Evolutionary conservation across 23 tunicate species (phyloP).

Genomic region (Ascidia mentula): DNA sequence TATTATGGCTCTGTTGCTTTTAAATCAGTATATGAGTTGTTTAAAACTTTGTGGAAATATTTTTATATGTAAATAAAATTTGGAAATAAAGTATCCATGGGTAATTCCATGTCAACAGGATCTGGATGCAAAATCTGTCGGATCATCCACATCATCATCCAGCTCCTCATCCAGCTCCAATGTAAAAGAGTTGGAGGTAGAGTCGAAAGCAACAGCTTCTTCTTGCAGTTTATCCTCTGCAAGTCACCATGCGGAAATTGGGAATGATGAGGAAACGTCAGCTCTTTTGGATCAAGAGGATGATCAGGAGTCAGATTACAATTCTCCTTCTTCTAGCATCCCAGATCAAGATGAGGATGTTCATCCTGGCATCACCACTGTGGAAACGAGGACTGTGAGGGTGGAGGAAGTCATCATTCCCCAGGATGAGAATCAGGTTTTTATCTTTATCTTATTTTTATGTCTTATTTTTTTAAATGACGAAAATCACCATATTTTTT

Average conservation of each 20-base stretch:
- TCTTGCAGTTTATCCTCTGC: conserved; percentile 9
- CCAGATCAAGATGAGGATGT: conserved; percentile 15
- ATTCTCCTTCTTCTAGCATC: conserved; percentile 16
- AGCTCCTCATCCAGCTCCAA: background rate
- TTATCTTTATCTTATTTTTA: too few relatives aligned
- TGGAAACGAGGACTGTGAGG: conserved; percentile 80
- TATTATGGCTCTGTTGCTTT: too few relatives aligned
- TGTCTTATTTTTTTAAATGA: too few relatives aligned
- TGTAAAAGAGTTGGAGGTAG: background rate
- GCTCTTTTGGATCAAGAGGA: conserved; percentile 6
- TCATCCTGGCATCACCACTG: conserved; percentile 57
- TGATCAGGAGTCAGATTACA: background rate
- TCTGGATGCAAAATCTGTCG: background rate
- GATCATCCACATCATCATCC: conserved; percentile 14
- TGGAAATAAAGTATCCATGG: too few relatives aligned
- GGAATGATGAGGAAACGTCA: background rate
- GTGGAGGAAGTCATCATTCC: conserved; percentile 89
- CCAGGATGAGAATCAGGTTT: conserved; percentile 69
- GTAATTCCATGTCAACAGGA: conserved; percentile 7
- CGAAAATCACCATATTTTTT: too few relatives aligned
- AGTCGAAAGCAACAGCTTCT: background rate
- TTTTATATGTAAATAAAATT: too few relatives aligned
- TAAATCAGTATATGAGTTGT: too few relatives aligned
- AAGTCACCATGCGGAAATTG: background rate
- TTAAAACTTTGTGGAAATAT: too few relatives aligned